Conservation (phyloP, 1,140 invertebrate species). For the Glomeris maerens region DNA sequence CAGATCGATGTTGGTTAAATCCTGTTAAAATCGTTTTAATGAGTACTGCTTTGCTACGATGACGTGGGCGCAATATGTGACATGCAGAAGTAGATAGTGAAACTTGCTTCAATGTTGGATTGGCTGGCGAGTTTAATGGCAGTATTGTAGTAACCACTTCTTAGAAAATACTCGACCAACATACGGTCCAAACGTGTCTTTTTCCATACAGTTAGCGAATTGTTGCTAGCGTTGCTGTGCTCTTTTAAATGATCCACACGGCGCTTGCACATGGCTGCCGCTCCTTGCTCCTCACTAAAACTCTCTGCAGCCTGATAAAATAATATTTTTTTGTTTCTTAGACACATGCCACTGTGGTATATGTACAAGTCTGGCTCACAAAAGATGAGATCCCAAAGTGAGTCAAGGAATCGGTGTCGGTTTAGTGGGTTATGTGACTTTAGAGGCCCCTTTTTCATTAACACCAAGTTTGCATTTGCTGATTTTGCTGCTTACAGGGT, state of each 20-base stretch:
- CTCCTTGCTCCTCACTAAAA: constrained; percentile 75
- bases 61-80: no score
- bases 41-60: no score
- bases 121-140: constrained; percentile 59
- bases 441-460: no score
- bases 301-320: constrained; percentile 67
- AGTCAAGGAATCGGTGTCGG: no score
- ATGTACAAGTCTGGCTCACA: no score
- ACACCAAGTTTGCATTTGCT: no score
- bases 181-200: constrained; percentile 79
- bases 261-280: constrained; percentile 68
- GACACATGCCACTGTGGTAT: no score
- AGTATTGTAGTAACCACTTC: constrained; percentile 87
- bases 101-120: constrained; percentile 49
- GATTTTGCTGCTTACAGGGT: no score
- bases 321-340: no score
- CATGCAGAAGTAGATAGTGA: constrained; percentile 6
- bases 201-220: constrained; percentile 45
- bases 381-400: no score
- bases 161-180: constrained; percentile 90
- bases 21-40: constrained; percentile 34
- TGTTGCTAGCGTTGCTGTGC: constrained; percentile 41
- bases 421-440: no score
- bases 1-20: constrained; percentile 85
- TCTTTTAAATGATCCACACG: constrained; percentile 81